Evolutionary conservation across 1,140 invertebrate genomes (phyloP), one percentile per base, ranked within the genome.

Genomic region (Fopius arisanus): DNA sequence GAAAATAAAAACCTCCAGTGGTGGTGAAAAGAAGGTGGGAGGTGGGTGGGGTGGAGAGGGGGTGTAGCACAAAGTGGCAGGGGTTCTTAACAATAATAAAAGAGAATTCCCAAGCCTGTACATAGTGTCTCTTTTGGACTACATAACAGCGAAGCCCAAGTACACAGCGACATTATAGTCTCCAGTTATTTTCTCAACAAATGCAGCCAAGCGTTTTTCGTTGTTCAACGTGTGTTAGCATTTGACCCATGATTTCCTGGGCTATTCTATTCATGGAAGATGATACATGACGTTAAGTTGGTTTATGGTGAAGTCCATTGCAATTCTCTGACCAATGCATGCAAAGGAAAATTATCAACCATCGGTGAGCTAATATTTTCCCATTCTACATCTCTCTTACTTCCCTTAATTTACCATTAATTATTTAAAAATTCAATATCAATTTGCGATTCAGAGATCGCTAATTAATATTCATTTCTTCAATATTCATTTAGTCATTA

Each of bases 101-200:
- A 63, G 54, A 70, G 54, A 70, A 70, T 70, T 31, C 69, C 28
- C 59, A 33, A 51, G 19, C 16, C 33, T 67, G 40, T 67, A 28
- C 54, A 28, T 28, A 28, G 54, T 62, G 26, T 23, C 26, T 59
- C 54, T 62, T 28, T 62, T 62, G 14, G 26, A 19, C 54, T 62
- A 26, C 26, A 62, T 62, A 62, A 62, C 26, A 62, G 23, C 40
- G 40, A 10, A 41, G 29, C 67, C 41, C 66, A 67, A 26, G 14
- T 41, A 67, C 31, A 67, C 21, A 23, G 66, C 37, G 37, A 66
- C 21, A 72, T 66, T 66, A 66, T 66, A 72, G 40, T 16, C 31
- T 40, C 14, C 26, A 26, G 29, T 70, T 76, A 71, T 81, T 74
- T 78, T 80, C 79, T 79, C 79, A 80, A 70, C 74, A 66, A 76